phyloP scores from a whole-genome alignment of 37 sponge, comb jelly and placozoan genomes.

The Diacarnus erythraeanus region DNA sequence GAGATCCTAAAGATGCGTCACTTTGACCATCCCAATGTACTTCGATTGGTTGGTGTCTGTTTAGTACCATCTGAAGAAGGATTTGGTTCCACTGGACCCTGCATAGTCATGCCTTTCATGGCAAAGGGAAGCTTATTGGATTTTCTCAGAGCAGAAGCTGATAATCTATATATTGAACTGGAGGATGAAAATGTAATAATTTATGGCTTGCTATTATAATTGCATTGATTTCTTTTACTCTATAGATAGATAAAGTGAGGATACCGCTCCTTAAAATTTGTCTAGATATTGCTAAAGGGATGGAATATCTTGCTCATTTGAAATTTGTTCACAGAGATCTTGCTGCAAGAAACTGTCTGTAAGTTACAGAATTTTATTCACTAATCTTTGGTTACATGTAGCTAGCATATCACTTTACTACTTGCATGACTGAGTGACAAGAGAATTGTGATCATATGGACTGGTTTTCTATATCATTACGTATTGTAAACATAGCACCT shows the following conservation, averaged over 20 bases:
- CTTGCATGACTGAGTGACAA: too few species aligned
- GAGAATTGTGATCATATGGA: too few species aligned
- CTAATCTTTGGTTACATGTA: neutral
- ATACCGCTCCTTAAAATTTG: slow-evolving; percentile 7
- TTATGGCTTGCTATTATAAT: neutral
- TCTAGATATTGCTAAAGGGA: slow-evolving; percentile 22
- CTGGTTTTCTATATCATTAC: too few species aligned
- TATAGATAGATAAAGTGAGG: neutral
- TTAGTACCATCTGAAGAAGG: slow-evolving; percentile 8
- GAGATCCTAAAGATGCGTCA: slow-evolving; percentile 24
- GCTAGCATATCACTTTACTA: too few species aligned
- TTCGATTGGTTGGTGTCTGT: slow-evolving; percentile 36
- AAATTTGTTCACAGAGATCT: slow-evolving; percentile 31
- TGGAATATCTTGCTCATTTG: slow-evolving; percentile 18
- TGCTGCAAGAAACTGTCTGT: slow-evolving; percentile 50
- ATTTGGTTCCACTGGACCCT: slow-evolving; percentile 3
- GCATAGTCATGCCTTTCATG: slow-evolving; percentile 38
- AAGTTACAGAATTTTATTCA: neutral
- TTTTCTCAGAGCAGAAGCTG: slow-evolving; percentile 13
- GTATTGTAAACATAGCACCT: neutral
- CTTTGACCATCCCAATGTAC: slow-evolving; percentile 39
- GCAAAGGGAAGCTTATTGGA: slow-evolving; percentile 29
- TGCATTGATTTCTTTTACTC: neutral
- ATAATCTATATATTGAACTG: neutral
- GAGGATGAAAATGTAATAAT: neutral